Evolutionary conservation across 2,888 invertebrate genomes (phyloP).

Genomic region (Cyaniris semiargus): DNA sequence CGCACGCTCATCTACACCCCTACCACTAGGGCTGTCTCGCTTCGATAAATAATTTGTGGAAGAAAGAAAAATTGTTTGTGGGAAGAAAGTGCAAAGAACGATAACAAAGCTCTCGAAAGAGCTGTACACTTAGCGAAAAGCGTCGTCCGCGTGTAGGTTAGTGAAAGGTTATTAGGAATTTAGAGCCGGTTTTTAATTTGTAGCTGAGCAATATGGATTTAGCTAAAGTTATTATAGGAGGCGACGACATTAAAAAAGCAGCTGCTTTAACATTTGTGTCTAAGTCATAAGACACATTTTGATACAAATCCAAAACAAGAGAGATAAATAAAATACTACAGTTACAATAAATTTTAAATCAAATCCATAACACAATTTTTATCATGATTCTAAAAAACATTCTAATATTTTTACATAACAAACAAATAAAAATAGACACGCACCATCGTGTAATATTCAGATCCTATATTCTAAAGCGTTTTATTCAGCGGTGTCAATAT

Average conservation of each 20-base stretch:
- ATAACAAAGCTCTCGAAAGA: background rate
- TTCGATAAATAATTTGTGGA: background rate
- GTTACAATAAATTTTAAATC: background rate
- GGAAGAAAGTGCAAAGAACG: slow-evolving; percentile 8
- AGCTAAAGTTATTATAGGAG: background rate
- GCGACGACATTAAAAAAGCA: background rate
- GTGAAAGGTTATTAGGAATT: background rate
- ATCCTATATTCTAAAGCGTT: background rate
- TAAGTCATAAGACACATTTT: background rate
- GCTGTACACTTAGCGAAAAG: background rate
- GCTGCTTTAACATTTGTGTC: background rate
- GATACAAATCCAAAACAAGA: background rate
- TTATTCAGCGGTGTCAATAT: background rate
- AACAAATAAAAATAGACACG: background rate
- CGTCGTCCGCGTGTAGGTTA: slow-evolving; percentile 20
- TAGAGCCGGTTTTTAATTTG: slow-evolving; percentile 7
- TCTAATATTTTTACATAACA: background rate
- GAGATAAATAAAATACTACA: background rate
- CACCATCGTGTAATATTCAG: background rate
- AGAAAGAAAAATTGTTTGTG: background rate
- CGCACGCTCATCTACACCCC: slow-evolving; percentile 7
- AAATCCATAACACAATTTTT: background rate
- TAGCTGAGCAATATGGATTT: slow-evolving; percentile 6
- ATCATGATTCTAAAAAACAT: background rate
- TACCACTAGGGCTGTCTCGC: slow-evolving; percentile 1